Conservation (phyloP, 2,888 invertebrate species). For the Cylloceria caligata region DNA sequence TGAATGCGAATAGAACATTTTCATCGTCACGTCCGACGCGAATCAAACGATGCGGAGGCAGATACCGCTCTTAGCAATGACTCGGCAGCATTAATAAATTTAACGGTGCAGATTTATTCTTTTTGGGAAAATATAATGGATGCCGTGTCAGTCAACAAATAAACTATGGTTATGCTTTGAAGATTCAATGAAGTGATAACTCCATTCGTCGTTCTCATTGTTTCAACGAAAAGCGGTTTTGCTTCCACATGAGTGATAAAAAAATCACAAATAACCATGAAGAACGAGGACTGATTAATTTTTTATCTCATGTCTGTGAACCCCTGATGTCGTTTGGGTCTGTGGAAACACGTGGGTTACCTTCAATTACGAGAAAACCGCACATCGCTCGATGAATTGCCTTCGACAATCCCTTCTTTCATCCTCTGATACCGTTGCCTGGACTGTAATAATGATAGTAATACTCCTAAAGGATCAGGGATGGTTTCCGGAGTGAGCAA, state of each 20-base stretch:
- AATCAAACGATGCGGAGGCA: not conserved
- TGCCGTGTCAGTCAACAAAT: not conserved
- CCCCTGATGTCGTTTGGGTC: conserved; percentile 6
- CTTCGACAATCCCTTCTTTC: conserved; percentile 3
- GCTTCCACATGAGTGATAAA: not conserved
- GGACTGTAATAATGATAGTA: conserved; percentile 26
- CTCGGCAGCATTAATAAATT: too few relatives aligned
- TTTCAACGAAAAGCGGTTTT: not conserved
- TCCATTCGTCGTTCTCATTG: not conserved
- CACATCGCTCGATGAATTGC: not conserved
- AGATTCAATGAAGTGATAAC: not conserved
- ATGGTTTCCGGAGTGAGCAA: conserved; percentile 16
- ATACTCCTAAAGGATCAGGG: conserved; percentile 16
- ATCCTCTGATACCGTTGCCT: conserved; percentile 12
- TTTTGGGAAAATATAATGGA: too few relatives aligned
- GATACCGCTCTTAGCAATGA: not conserved
- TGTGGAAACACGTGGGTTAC: not conserved
- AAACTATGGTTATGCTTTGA: not conserved
- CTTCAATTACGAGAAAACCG: conserved; percentile 45
- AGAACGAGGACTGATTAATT: not conserved
- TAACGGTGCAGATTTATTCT: too few relatives aligned
- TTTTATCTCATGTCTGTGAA: conserved; percentile 3
- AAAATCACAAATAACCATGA: not conserved
- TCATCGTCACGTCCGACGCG: not conserved
- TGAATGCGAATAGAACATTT: not conserved